phyloP scores from a whole-genome alignment of 2,797 vertebrate genomes.

The Apogon hyalosoma region DNA sequence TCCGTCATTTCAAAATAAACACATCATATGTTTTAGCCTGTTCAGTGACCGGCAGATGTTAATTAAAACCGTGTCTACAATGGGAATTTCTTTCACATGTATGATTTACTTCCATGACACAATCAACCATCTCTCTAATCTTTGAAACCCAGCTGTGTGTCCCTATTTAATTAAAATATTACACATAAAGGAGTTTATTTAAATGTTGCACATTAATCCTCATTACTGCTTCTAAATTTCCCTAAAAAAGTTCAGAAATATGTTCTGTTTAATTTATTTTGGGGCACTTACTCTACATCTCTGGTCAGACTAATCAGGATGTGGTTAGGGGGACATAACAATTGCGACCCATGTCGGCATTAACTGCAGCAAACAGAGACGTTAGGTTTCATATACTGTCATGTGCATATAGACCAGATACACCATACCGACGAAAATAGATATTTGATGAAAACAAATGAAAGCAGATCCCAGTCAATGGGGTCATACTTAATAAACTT shows the following conservation, averaged over 20 bases:
- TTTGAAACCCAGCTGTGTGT: not conserved
- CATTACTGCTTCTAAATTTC: constrained; percentile 37
- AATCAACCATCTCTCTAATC: constrained; percentile 23
- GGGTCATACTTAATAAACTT: constrained; percentile 12
- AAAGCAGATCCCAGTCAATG: constrained; percentile 1
- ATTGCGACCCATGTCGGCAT: constrained; percentile 26
- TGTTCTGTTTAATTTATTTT: constrained; percentile 52
- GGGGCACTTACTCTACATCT: constrained; percentile 30
- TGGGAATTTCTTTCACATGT: constrained; percentile 2
- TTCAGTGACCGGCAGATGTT: not conserved
- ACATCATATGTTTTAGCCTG: no score
- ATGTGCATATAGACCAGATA: constrained; percentile 10
- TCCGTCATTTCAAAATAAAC: not conserved
- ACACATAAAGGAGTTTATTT: constrained; percentile 25
- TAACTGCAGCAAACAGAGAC: constrained; percentile 13
- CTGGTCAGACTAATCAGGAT: constrained; percentile 56
- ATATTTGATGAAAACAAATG: constrained; percentile 6
- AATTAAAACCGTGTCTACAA: constrained; percentile 13
- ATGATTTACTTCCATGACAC: constrained; percentile 12
- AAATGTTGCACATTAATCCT: constrained; percentile 34
- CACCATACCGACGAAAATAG: not conserved
- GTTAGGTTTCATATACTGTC: constrained; percentile 19
- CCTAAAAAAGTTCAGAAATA: constrained; percentile 22
- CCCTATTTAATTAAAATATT: constrained; percentile 30
- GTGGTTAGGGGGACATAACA: constrained; percentile 49